phyloP scores from a whole-genome alignment of 2,888 invertebrate genomes.

The Polydrusus pterygomalis region DNA sequence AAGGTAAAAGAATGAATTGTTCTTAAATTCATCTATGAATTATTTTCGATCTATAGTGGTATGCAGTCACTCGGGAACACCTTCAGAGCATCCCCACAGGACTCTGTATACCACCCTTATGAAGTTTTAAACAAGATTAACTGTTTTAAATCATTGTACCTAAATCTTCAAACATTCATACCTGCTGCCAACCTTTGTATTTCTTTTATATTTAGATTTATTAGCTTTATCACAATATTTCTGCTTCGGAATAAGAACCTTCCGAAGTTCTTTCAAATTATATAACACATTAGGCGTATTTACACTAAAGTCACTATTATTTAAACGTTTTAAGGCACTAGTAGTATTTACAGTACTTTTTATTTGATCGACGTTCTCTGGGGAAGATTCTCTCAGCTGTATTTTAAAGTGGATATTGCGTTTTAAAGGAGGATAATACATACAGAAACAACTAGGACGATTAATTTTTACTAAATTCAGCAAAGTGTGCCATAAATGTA shows the following conservation, averaged over 20 bases:
- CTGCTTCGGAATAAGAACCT: background rate
- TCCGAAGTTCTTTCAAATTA: slow-evolving; percentile 37
- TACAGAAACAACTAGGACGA: slow-evolving; percentile 1
- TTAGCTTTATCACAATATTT: background rate
- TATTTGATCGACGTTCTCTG: slow-evolving; percentile 19
- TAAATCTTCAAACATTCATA: background rate
- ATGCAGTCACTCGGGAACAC: no score
- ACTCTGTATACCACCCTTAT: no score
- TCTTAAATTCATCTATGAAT: no score
- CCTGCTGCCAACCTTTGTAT: slow-evolving; percentile 9
- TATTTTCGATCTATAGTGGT: no score
- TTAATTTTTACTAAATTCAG: slow-evolving; percentile 22
- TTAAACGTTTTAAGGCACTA: slow-evolving; percentile 5
- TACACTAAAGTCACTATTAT: slow-evolving; percentile 33
- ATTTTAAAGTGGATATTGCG: slow-evolving; percentile 35
- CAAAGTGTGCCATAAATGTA: slow-evolving; percentile 13
- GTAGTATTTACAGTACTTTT: slow-evolving; percentile 39
- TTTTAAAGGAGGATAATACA: background rate
- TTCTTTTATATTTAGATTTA: slow-evolving; percentile 5
- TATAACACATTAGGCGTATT: slow-evolving; percentile 18
- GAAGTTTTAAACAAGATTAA: no score
- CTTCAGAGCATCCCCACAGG: no score
- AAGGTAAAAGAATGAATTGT: no score
- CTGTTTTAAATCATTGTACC: background rate
- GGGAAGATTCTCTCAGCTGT: slow-evolving; percentile 8